Evolutionary conservation across 2,113 vertebrate genomes (phyloP), one percentile per base, ranked within the genome.

Genomic region (Indicator maculatus): DNA sequence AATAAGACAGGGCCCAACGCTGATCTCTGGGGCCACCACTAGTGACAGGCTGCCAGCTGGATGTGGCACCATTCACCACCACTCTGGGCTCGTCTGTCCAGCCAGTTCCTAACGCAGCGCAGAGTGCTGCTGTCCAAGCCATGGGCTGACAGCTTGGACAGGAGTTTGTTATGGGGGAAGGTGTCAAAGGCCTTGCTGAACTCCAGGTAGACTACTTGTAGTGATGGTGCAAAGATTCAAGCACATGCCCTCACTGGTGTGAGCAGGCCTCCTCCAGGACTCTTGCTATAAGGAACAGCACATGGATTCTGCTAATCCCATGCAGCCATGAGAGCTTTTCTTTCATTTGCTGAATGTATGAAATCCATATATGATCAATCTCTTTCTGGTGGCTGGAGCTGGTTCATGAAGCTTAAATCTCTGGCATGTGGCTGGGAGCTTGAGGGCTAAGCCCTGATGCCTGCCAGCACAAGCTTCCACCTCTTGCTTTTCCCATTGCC

Each of bases 281-380:
- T 56, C 56, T 19, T 31, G 7, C 70, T 79, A 6, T 21, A 58
- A 80, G 86, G 81, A 89, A 38, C 0, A 4, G 58, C 11, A 2
- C 1, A 3, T 26, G 33, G 91, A 95, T 88, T 83, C 79, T 58
- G 58, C 85, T 93, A 95, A 95, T 94, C 85, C 61, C 80, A n/a
- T 74, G 89, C 85, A 95, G 88, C 86, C 45, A 0, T 61, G 76
- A 86, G 73, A 89, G 85, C 69, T 90, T 95, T 94, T 47, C 77
- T 74, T 78, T 88, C 87, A 92, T 93, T 91, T 88, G 80, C 76
- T 53, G 79, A 65, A 96, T 72, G 88, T 75, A 95, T 55, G 59
- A 96, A 93, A 96, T 97, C 91, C 90, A 94, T 95, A 95, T 95
- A 93, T 71, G 88, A 91, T 63, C 93, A 83, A 72, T 90, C 89